Evolutionary conservation across 2,888 invertebrate species (phyloP).

Genomic region (Parasteatoda lunata): DNA sequence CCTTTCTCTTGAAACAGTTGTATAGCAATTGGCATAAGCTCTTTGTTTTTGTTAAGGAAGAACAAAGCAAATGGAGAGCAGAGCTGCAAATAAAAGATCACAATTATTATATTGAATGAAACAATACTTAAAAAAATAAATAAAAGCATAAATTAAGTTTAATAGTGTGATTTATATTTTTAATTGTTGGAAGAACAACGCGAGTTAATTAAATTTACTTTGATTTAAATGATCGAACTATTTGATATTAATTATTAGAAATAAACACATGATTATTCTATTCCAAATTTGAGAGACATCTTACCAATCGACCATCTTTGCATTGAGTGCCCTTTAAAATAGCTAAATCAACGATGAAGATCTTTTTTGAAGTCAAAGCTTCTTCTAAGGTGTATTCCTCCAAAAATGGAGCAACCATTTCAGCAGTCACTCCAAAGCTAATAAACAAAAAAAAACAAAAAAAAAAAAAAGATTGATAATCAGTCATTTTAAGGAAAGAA

Average conservation of each 20-base stretch:
- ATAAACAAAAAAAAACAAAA: constrained; percentile 1
- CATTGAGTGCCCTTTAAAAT: constrained; percentile 73
- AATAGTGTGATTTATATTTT: no score
- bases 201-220: no score
- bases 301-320: constrained; percentile 72
- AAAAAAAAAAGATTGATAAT: no score
- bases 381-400: constrained; percentile 71
- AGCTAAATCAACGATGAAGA: constrained; percentile 75
- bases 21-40: constrained; percentile 75
- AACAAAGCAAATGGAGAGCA: constrained; percentile 75
- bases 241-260: no score
- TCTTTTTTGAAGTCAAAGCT: constrained; percentile 73
- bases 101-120: no score
- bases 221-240: no score
- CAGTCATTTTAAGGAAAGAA: no score
- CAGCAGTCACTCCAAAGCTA: constrained; percentile 74
- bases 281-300: constrained; percentile 19
- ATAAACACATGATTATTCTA: background rate
- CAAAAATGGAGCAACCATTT: constrained; percentile 72
- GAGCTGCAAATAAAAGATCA: constrained; percentile 71
- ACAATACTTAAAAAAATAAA: no score
- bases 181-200: no score
- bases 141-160: no score
- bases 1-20: constrained; percentile 75
- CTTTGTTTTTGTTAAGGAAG: constrained; percentile 73